Evolutionary conservation across 2,888 invertebrate species (phyloP).

Genomic region (Allolobophora icterica): DNA sequence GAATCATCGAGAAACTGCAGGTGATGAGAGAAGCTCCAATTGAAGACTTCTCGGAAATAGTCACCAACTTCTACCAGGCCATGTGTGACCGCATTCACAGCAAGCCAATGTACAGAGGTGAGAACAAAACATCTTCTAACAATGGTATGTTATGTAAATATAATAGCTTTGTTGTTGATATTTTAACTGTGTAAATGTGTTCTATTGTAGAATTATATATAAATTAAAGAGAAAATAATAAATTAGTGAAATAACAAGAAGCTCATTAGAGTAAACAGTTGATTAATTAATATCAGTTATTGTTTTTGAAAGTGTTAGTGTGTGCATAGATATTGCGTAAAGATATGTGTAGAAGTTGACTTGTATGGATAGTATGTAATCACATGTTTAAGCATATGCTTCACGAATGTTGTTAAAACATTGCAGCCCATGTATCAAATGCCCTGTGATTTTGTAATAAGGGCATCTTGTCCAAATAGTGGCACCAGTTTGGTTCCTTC

Average conservation of each 20-base stretch:
- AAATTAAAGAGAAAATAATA: too few relatives aligned
- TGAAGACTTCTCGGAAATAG: conserved; percentile 79
- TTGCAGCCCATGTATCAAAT: too few relatives aligned
- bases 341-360: too few relatives aligned
- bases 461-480: too few relatives aligned
- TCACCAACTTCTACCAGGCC: conserved; percentile 87
- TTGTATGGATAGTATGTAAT: too few relatives aligned
- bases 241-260: not conserved
- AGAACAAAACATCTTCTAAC: conserved; percentile 57
- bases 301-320: too few relatives aligned
- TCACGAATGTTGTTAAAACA: too few relatives aligned
- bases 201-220: not conserved
- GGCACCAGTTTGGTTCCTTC: too few relatives aligned
- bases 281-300: too few relatives aligned
- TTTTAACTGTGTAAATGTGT: not conserved
- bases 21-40: conserved; percentile 63
- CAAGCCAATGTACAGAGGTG: conserved; percentile 62
- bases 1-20: conserved; percentile 63
- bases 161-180: not conserved
- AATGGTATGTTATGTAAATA: not conserved
- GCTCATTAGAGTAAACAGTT: not conserved
- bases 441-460: too few relatives aligned
- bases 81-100: conserved; percentile 76
- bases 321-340: too few relatives aligned
- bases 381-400: too few relatives aligned